Evolutionary conservation across 2,888 invertebrate species (phyloP).

Genomic region (Serrognathus titanus): DNA sequence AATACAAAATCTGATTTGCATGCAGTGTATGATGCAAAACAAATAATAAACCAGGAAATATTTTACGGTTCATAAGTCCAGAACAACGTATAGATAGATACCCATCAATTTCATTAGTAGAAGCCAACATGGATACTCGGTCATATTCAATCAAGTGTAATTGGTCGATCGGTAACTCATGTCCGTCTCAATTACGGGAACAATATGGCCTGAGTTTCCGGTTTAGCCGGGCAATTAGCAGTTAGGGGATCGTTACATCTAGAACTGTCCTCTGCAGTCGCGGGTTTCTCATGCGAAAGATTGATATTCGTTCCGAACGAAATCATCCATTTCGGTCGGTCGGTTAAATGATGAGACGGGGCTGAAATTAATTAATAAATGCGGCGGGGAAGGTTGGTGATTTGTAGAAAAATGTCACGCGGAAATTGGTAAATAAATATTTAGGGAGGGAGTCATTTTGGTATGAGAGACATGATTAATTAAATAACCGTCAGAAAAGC

Average conservation of each 20-base stretch:
- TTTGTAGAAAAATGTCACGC: no score
- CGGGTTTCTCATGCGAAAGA: conserved; percentile 21
- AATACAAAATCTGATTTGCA: no score
- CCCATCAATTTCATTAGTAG: not conserved
- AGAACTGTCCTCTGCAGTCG: conserved; percentile 22
- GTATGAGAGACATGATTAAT: no score
- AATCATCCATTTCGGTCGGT: not conserved
- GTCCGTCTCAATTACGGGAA: conserved; percentile 24
- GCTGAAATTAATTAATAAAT: no score
- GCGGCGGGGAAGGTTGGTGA: no score
- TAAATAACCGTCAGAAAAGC: no score
- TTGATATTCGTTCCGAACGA: conserved; percentile 13
- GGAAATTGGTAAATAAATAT: no score
- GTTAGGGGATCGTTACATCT: conserved; percentile 16
- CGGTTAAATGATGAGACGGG: not conserved
- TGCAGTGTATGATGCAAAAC: no score
- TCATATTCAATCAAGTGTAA: conserved; percentile 3
- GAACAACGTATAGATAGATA: no score
- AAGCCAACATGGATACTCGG: not conserved
- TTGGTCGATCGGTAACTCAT: conserved; percentile 9
- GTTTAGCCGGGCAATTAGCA: conserved; percentile 21
- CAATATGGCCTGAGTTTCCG: conserved; percentile 23
- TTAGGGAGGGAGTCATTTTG: no score
- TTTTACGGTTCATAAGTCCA: no score
- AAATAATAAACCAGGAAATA: no score